Evolutionary conservation across 2,113 vertebrate species (phyloP).

Genomic region (Bucco capensis): DNA sequence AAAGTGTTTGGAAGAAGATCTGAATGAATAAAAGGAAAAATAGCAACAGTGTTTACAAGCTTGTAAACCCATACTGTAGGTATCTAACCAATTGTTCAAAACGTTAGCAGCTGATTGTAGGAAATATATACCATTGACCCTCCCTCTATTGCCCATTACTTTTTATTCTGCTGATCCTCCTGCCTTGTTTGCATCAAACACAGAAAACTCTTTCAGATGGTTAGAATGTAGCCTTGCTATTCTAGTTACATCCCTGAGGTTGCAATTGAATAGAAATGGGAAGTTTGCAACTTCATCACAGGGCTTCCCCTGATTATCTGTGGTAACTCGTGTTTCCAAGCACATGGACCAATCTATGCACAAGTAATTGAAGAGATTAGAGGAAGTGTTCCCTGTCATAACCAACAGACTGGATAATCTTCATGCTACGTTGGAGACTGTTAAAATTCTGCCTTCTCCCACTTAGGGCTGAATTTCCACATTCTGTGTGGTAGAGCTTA

Average conservation of each 20-base stretch:
- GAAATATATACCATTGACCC: slow-evolving; percentile 20
- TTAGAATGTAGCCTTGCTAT: neutral
- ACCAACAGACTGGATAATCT: neutral
- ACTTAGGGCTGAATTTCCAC: neutral
- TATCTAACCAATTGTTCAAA: slow-evolving; percentile 36
- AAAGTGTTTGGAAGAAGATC: slow-evolving; percentile 11
- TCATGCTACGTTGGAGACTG: neutral
- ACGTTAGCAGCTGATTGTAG: neutral
- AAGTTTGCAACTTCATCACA: neutral
- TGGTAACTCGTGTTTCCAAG: neutral
- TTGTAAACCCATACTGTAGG: slow-evolving; percentile 54
- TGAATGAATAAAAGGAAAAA: slow-evolving; percentile 4
- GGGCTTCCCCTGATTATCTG: neutral
- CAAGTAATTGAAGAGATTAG: neutral
- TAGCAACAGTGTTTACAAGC: slow-evolving; percentile 2
- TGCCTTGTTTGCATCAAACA: neutral
- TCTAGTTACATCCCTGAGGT: neutral
- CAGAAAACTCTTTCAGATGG: neutral
- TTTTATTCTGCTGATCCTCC: neutral
- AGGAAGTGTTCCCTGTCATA: neutral
- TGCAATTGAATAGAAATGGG: neutral
- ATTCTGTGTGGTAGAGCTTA: neutral
- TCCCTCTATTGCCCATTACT: neutral
- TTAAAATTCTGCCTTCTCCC: neutral
- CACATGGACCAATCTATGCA: neutral